Conservation (phyloP, 2,113 vertebrate species). For the Xenopus tropicalis region DNA sequence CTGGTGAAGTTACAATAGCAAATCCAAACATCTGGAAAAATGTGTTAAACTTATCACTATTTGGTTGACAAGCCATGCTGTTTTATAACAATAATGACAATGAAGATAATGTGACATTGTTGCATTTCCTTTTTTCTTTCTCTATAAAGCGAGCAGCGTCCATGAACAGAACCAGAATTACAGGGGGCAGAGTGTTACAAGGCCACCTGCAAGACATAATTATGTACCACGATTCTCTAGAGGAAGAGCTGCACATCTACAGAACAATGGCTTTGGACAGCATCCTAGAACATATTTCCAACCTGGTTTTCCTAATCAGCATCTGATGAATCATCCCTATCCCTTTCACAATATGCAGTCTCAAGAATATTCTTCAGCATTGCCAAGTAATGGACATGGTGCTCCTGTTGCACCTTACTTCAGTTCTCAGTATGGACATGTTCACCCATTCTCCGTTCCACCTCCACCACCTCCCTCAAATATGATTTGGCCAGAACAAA, state of each 20-base stretch:
- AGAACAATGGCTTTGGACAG: constrained; percentile 6
- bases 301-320: constrained; percentile 40
- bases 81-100: too few species aligned
- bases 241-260: background rate
- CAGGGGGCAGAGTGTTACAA: constrained; percentile 1
- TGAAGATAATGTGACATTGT: too few species aligned
- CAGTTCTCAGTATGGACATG: constrained; percentile 53
- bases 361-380: constrained; percentile 48
- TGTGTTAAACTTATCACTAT: too few species aligned
- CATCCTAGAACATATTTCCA: constrained; percentile 11
- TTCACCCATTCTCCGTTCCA: constrained; percentile 32
- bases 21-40: too few species aligned
- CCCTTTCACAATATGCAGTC: constrained; percentile 44
- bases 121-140: too few species aligned
- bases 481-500: constrained; percentile 55
- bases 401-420: constrained; percentile 50
- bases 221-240: constrained; percentile 2
- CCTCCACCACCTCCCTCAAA: constrained; percentile 37
- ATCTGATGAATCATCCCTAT: constrained; percentile 39
- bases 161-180: background rate
- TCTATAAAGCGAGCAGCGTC: background rate
- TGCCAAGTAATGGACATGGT: constrained; percentile 46
- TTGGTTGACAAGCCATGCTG: too few species aligned
- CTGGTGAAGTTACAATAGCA: too few species aligned
- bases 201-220: constrained; percentile 8